A percentile compares a stretch with the other conserved stretches of the same genome.
Evolutionary conservation across 2,797 vertebrate genomes (phyloP).

Genomic region (Catamblyrhynchus diadema): DNA sequence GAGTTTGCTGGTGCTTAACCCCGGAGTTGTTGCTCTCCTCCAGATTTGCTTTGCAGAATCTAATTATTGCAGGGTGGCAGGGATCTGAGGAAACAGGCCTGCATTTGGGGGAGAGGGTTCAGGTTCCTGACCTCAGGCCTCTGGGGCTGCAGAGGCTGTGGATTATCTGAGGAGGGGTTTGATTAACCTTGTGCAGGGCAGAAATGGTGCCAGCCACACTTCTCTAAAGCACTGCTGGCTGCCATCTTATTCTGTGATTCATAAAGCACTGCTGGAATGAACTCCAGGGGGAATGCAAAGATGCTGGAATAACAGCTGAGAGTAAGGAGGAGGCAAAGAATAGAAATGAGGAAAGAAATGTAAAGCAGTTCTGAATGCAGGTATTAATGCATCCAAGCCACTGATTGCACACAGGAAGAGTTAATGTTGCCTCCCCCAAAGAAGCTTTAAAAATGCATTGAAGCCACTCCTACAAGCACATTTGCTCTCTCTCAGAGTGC

Average conservation of each 20-base stretch:
- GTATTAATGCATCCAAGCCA: background rate
- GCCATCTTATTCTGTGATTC: slow-evolving; percentile 54
- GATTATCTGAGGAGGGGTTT: background rate
- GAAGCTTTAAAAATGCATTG: background rate
- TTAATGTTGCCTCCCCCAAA: background rate
- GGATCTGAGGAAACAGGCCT: background rate
- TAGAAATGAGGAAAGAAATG: slow-evolving; percentile 21
- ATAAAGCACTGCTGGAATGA: slow-evolving; percentile 47
- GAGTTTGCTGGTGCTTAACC: slow-evolving; percentile 39
- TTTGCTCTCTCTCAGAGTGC: background rate
- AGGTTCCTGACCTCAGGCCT: slow-evolving; percentile 20
- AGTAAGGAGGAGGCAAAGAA: slow-evolving; percentile 26
- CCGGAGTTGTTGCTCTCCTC: background rate
- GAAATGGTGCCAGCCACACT: slow-evolving; percentile 12
- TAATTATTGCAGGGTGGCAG: slow-evolving; percentile 10
- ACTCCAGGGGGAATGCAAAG: slow-evolving; percentile 54
- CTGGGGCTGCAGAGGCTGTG: slow-evolving; percentile 36
- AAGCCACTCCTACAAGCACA: background rate
- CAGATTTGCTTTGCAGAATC: slow-evolving; percentile 30
- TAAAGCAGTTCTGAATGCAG: background rate
- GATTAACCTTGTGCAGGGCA: slow-evolving; percentile 11
- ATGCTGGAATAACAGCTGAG: slow-evolving; percentile 62
- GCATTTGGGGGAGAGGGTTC: background rate
- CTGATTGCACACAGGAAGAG: background rate
- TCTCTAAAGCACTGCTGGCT: background rate